phyloP scores from a whole-genome alignment of 2,797 vertebrate species.

The Vireo griseus region DNA sequence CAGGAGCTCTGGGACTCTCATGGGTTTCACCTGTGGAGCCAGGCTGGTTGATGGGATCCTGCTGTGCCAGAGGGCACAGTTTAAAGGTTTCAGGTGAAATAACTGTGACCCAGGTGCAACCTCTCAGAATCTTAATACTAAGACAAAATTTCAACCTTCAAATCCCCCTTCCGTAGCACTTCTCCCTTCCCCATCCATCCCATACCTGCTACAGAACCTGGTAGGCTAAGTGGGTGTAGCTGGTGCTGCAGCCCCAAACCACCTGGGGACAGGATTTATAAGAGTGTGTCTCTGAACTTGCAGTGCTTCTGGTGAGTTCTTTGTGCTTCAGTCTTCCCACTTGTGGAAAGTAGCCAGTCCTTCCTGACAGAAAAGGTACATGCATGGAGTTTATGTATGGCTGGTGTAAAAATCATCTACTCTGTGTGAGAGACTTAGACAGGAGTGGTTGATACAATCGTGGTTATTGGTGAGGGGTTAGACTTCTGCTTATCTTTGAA shows the following conservation, averaged over 20 bases:
- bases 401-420: accelerated
- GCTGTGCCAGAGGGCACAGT: not conserved
- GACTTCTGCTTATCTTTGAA: not conserved
- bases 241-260: not conserved
- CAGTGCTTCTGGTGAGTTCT: accelerated
- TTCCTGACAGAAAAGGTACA: not conserved
- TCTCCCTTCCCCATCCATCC: not conserved
- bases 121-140: not conserved
- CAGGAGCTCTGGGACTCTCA: not conserved
- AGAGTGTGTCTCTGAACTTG: not conserved
- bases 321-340: accelerated
- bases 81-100: not conserved
- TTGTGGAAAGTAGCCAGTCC: accelerated
- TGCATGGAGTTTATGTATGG: accelerated
- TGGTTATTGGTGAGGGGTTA: not conserved
- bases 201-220: accelerated
- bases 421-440: not conserved
- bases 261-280: not conserved
- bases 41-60: not conserved
- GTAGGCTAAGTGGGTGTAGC: not conserved
- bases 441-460: not conserved
- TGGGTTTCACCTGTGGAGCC: not conserved
- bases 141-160: not conserved
- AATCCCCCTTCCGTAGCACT: not conserved
- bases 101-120: not conserved